Conservation (phyloP, 2,113 vertebrate species). For the Pavo muticus region DNA sequence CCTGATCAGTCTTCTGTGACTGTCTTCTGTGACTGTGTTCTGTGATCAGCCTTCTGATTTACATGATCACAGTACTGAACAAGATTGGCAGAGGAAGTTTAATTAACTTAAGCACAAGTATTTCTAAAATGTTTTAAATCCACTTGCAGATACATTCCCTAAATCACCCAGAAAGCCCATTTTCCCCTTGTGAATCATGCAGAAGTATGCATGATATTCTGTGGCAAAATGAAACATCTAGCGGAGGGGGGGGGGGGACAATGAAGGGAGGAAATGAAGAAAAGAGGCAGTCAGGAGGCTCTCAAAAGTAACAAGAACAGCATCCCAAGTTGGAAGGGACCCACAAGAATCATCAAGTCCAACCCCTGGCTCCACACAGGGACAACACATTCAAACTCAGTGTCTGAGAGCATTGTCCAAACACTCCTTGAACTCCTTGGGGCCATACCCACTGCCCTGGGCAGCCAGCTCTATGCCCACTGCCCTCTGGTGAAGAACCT, state of each 20-base stretch:
- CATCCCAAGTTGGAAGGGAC: too few species aligned
- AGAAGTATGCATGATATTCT: background rate
- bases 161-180: background rate
- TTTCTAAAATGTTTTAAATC: background rate
- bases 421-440: too few species aligned
- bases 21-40: too few species aligned
- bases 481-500: too few species aligned
- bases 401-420: too few species aligned
- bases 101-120: background rate
- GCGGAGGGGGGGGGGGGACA: background rate
- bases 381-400: too few species aligned
- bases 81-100: background rate
- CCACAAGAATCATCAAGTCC: too few species aligned
- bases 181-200: background rate
- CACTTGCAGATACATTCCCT: background rate
- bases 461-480: too few species aligned
- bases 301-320: background rate
- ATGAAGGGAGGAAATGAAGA: background rate
- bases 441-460: too few species aligned
- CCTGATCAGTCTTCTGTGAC: background rate
- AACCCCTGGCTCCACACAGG: too few species aligned
- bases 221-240: background rate
- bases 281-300: background rate
- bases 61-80: background rate
- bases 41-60: too few species aligned